phyloP scores from a whole-genome alignment of 2,113 vertebrate genomes.

The Mungos mungo region DNA sequence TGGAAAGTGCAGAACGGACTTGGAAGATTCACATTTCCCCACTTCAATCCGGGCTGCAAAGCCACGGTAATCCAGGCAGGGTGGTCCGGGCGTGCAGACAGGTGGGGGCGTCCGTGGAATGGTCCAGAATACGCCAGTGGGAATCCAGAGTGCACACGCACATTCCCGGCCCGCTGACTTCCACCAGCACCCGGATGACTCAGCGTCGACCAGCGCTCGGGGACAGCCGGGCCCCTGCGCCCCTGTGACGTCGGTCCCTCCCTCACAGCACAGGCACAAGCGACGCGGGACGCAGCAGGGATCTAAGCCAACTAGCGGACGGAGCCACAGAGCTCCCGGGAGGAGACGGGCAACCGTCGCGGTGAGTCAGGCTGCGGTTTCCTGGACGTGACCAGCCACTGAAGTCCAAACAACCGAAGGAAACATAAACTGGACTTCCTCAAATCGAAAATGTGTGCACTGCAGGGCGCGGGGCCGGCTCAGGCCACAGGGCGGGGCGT shows the following conservation, averaged over 20 bases:
- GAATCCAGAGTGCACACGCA: too few relatives aligned
- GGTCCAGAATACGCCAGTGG: background rate
- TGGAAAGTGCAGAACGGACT: background rate
- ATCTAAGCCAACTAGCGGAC: background rate
- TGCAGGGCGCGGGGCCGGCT: background rate
- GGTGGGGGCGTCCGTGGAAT: rapidly evolving
- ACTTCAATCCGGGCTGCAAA: background rate
- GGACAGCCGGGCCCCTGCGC: background rate
- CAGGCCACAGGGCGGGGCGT: background rate
- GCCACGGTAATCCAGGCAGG: rapidly evolving
- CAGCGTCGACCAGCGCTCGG: rapidly evolving
- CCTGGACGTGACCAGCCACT: background rate
- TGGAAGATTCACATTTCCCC: background rate
- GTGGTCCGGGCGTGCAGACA: too few relatives aligned
- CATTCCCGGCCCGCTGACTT: background rate
- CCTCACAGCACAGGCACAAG: background rate
- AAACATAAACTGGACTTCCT: background rate
- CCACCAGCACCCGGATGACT: background rate
- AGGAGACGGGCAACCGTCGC: background rate
- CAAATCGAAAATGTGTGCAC: background rate
- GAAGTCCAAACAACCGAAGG: background rate
- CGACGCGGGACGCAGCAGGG: background rate
- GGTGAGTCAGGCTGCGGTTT: background rate
- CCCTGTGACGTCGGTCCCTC: rapidly evolving
- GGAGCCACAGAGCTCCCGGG: background rate